These are phyloP conservation scores for Acheta domesticus DNA, from an alignment of 2,888 invertebrate genomes.

Conservation along the genomic window DNA sequence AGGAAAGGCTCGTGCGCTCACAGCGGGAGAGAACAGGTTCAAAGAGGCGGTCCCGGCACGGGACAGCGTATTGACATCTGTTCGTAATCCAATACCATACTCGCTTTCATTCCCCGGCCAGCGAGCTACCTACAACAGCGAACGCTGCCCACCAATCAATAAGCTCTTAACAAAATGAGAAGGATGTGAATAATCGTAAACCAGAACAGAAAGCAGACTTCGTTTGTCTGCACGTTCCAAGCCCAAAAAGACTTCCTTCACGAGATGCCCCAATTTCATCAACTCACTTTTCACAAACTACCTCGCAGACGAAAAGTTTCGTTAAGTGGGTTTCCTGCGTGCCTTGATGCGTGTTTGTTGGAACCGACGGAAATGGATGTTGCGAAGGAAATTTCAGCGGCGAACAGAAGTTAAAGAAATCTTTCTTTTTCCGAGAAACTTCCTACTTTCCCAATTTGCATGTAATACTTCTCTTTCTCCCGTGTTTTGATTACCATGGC, in stretches of 20 bases:
- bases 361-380: too few relatives aligned
- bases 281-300: constrained; percentile 1
- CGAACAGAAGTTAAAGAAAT: too few relatives aligned
- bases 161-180: constrained; percentile 7
- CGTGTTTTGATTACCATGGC: too few relatives aligned
- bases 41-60: background rate
- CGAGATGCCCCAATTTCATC: constrained; percentile 1
- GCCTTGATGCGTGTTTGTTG: too few relatives aligned
- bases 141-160: background rate
- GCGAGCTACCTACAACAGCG: background rate
- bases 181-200: constrained; percentile 4
- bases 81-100: background rate
- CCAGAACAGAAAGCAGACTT: background rate
- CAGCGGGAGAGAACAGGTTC: background rate
- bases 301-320: background rate
- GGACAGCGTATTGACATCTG: background rate
- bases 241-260: background rate
- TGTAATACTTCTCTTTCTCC: too few relatives aligned
- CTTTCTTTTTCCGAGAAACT: too few relatives aligned
- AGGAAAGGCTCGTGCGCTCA: background rate
- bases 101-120: background rate
- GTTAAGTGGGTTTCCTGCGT: too few relatives aligned
- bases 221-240: background rate
- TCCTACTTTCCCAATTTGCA: too few relatives aligned
- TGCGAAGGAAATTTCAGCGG: too few relatives aligned